Percentiles rank a stretch among this genome's conserved stretches.
Conservation (phyloP, 1,140 invertebrate species). For the Berghia stephanieae region DNA sequence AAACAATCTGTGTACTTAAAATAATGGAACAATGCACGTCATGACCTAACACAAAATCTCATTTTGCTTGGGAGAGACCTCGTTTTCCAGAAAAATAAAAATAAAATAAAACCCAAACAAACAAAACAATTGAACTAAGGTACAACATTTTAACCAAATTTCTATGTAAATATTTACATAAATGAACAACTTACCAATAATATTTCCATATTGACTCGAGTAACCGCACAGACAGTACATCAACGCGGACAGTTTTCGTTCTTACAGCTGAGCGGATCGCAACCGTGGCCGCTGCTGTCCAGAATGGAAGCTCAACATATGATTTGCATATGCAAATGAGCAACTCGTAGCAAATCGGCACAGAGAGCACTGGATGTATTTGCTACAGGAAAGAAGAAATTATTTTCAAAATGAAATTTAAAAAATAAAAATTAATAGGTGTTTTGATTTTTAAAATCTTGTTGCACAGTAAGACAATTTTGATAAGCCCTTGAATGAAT, state of each 20-base stretch:
- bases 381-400: slow-evolving; percentile 47
- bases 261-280: slow-evolving; percentile 52
- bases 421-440: no score
- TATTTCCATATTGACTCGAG: slow-evolving; percentile 56
- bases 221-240: slow-evolving; percentile 63
- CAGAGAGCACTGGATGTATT: slow-evolving; percentile 64
- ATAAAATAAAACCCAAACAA: neutral
- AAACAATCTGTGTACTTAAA: no score
- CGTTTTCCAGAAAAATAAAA: no score
- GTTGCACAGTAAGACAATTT: no score
- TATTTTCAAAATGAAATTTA: neutral
- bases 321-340: slow-evolving; percentile 60
- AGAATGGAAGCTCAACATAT: slow-evolving; percentile 65
- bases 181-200: slow-evolving; percentile 53
- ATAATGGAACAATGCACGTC: no score
- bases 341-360: slow-evolving; percentile 65
- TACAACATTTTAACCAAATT: neutral
- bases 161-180: neutral
- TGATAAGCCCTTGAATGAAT: no score
- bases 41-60: no score
- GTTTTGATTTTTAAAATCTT: no score
- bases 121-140: neutral
- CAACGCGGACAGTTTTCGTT: slow-evolving; percentile 39
- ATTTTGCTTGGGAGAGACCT: no score
- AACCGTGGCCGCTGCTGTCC: slow-evolving; percentile 48